Base-by-base conservation (phyloP, 2,797 vertebrate genomes). In the Rhynchonycteris naso region DNA sequence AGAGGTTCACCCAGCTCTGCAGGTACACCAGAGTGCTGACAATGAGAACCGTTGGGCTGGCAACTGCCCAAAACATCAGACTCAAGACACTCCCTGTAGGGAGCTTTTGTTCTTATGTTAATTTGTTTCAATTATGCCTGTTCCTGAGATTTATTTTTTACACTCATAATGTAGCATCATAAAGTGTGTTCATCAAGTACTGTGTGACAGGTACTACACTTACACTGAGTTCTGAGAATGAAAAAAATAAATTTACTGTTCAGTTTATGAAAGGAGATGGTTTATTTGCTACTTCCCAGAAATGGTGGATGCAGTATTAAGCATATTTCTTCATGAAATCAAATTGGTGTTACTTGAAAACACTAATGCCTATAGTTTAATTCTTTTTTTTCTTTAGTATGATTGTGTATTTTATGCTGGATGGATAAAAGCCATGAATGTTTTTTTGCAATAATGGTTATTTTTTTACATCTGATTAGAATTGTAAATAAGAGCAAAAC, bases 401-500 rank as follows among this genome's bases (percentile, higher is more conserved):
- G n/a, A 47, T n/a, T 87, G 35, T 78, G 4, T 82, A 86, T 84
- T 92, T 95, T 81, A 66, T 94, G 18, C 19, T 84, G 47, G 24
- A 10, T 84, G 47, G 24, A 10, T 47, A 88, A 5, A 22, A 86
- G 61, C 86, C 76, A 52, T 1, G 7, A 87, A 71, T 38, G 9
- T 66, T 88, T 85, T 85, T 80, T 94, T 74, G 33, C 91, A 63
- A 21, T 88, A 59, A 19, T 58, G 19, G 10, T 93, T 82, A 85
- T 59, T 50, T 30, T 66, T 66, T 83, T 2, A 91, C 6, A 33
- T 43, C 1, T 59, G 58, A 93, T 59, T 52, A 93, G 50, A 66
- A 85, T 76, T 91, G 4, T 21, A 65, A 79, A 50, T 84, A 80
- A 95, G 68, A 95, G 19, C n/a, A 58, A 90, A 96, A 75, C 38